Conservation (phyloP, 2,113 vertebrate species). For the Istiophorus platypterus region DNA sequence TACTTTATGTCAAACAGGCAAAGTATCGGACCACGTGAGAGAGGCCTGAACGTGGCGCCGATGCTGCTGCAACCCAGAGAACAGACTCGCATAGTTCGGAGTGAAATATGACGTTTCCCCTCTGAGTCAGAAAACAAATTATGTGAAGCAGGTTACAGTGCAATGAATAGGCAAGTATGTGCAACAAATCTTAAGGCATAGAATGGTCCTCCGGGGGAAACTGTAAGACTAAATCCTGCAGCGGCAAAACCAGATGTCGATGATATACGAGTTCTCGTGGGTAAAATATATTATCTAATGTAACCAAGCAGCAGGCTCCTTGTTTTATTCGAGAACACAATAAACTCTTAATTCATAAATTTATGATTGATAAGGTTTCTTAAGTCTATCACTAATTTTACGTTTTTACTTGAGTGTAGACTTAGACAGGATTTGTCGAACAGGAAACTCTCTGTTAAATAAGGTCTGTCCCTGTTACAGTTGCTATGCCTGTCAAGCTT, state of each 20-base stretch:
- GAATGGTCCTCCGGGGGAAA: slow-evolving; percentile 23
- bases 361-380: slow-evolving; percentile 10
- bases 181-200: slow-evolving; percentile 27
- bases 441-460: background rate
- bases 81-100: background rate
- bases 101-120: slow-evolving; percentile 39
- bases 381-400: background rate
- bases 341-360: slow-evolving; percentile 10
- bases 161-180: slow-evolving; percentile 18
- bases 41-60: background rate
- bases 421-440: too few relatives aligned
- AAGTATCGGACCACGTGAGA: background rate
- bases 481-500: background rate
- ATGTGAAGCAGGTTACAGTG: slow-evolving; percentile 26
- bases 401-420: background rate
- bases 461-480: background rate
- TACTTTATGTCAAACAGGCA: background rate
- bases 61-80: slow-evolving; percentile 14
- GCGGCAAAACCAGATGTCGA: slow-evolving; percentile 59
- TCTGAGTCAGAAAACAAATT: slow-evolving; percentile 29
- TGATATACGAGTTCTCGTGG: slow-evolving; percentile 35
- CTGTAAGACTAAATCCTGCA: slow-evolving; percentile 14
- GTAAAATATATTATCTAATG: slow-evolving; percentile 43
- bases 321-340: slow-evolving; percentile 21
- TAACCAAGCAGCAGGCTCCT: slow-evolving; percentile 18